Base-by-base conservation (phyloP, 2,888 invertebrate species). In the Tricholauxania praeusta region DNA sequence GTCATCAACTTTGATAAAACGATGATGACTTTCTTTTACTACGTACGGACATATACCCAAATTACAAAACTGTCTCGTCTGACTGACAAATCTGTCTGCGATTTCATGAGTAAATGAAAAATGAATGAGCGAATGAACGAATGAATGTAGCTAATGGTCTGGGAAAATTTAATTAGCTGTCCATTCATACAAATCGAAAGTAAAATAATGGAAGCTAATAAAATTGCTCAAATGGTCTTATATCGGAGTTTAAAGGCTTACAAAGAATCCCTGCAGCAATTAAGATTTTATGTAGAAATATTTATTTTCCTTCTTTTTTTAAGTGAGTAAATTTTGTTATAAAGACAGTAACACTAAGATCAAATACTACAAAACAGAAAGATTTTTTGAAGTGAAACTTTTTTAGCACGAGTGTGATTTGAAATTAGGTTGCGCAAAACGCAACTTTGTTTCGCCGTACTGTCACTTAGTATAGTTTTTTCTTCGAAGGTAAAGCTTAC, bases 1-100 rank as follows among this genome's bases (percentile, higher is more conserved):
- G 51, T 64, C 63, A 70, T 66, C 55, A 66, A 28, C 48, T 67
- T 60, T 49, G n/a, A 52, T 39, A 39, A 39, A 39, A 39, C 68
- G 67, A 72, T 73, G 48, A 68, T 72, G 74, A 66, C 65, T 68
- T 71, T 65, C 55, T 52, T 15, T 28, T 59, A n/a, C 19, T 51
- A 28, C 28, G 28, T 3, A 28, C 28, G 19, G n/a, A n/a, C n/a
- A n/a, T 12, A 39, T 63, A 14, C 63, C 17, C 19, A 17, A n/a
- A 48, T 39, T 14, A 32, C 48, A 1, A 48, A 39, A 39, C 39
- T 39, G 39, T 39, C 39, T 39, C 47, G 19, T 47, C 47, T 48
- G 48, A 17, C 63, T 63, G 64, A 51, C 64, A 64, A 64, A 64
- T 64, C 19, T 51, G 64, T 64, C 39, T 64, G 49, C 55, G 55